A percentile compares a stretch with the other conserved stretches of the same genome.
phyloP scores from a whole-genome alignment of 2,113 vertebrate genomes.

The Chrysemys picta region DNA sequence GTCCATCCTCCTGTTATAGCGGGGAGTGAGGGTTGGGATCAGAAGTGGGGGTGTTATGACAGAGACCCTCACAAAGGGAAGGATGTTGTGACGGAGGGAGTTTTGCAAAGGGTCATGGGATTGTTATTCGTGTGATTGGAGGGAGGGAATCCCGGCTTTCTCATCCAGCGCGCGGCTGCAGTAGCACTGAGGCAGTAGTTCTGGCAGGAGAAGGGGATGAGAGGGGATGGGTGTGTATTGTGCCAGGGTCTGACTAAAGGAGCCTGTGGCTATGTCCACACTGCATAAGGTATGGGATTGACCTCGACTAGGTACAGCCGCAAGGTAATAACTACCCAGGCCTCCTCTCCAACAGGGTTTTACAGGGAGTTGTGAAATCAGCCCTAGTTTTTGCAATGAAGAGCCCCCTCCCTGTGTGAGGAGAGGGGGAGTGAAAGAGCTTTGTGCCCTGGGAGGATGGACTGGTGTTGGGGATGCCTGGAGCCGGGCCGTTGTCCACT shows the following conservation, averaged over 20 bases:
- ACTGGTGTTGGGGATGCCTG: neutral
- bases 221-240: neutral
- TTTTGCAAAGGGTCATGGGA: neutral
- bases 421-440: neutral
- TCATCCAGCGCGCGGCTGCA: neutral
- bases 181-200: rapidly evolving
- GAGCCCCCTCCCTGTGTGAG: neutral
- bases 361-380: neutral
- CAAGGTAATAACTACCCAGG: rapidly evolving
- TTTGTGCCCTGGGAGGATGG: neutral
- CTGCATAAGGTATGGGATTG: neutral
- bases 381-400: neutral
- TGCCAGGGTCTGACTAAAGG: neutral
- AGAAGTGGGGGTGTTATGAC: neutral
- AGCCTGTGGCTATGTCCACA: neutral
- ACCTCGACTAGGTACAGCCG: neutral
- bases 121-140: neutral
- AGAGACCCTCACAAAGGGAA: neutral
- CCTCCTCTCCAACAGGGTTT: neutral
- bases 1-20: neutral
- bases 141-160: neutral
- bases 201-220: neutral
- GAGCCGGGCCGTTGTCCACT: constrained; percentile 33
- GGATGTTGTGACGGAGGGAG: neutral
- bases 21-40: neutral